Evolutionary conservation across 1,140 invertebrate genomes (phyloP).

Genomic region (Thalassaphorura encarpata): DNA sequence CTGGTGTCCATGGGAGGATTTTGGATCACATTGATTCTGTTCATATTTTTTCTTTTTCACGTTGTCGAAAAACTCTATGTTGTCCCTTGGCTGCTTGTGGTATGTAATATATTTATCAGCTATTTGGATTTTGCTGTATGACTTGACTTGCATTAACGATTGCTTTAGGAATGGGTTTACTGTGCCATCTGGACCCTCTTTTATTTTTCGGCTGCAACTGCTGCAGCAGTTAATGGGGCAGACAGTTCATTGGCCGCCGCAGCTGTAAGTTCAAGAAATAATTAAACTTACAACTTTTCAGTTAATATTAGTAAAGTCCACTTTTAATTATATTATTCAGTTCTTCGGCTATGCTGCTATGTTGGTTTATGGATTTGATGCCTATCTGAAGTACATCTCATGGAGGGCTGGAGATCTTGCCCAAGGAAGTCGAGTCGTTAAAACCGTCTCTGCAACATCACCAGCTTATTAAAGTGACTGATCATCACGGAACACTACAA

Average conservation of each 20-base stretch:
- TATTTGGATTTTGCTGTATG: background rate
- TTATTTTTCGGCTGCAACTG: constrained; percentile 56
- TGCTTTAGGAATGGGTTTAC: constrained; percentile 56
- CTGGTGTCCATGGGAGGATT: constrained; percentile 76
- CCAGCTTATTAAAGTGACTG: too few species aligned
- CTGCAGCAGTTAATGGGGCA: constrained; percentile 46
- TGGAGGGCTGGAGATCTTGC: constrained; percentile 54
- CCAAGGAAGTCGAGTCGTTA: constrained; percentile 57
- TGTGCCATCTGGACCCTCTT: constrained; percentile 58
- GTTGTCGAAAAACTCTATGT: constrained; percentile 71
- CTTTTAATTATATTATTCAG: constrained; percentile 44
- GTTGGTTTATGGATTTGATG: constrained; percentile 63
- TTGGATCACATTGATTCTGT: constrained; percentile 67
- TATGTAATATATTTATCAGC: constrained; percentile 41
- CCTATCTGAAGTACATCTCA: constrained; percentile 59
- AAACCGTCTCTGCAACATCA: constrained; percentile 47
- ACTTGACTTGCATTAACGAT: background rate
- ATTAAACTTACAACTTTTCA: background rate
- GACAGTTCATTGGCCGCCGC: constrained; percentile 46
- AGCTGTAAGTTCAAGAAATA: constrained; percentile 48
- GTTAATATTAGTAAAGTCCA: background rate
- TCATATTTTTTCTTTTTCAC: constrained; percentile 73
- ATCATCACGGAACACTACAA: too few species aligned
- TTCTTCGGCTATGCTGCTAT: constrained; percentile 70
- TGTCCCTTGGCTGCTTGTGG: constrained; percentile 78